Conservation (phyloP, 2,113 vertebrate species). For the Esox niger region DNA sequence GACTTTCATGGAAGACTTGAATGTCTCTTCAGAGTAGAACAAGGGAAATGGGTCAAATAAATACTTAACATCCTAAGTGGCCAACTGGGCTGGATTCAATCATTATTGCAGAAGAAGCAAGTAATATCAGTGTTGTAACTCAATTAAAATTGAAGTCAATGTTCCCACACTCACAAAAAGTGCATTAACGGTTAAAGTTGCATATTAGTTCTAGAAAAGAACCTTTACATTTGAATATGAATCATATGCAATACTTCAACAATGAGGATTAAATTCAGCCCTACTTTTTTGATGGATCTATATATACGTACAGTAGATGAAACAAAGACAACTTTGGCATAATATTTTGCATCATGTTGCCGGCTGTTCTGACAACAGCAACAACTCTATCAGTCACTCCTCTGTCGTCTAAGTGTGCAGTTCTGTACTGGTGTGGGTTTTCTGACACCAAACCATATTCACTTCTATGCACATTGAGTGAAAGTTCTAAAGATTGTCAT, state of each 20-base stretch:
- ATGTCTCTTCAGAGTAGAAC: conserved; percentile 18
- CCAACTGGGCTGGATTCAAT: neutral
- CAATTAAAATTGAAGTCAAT: too few species aligned
- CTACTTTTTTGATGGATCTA: too few species aligned
- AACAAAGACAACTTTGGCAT: conserved; percentile 25
- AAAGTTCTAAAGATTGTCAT: conserved; percentile 70
- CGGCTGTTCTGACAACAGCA: conserved; percentile 39
- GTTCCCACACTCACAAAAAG: too few species aligned
- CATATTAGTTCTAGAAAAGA: too few species aligned
- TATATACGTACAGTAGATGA: neutral
- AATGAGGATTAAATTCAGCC: too few species aligned
- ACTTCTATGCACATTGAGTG: conserved; percentile 55
- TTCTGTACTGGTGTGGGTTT: conserved; percentile 44
- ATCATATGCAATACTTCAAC: too few species aligned
- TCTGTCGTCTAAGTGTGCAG: conserved; percentile 38
- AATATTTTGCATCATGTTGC: conserved; percentile 33
- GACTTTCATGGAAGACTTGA: conserved; percentile 20
- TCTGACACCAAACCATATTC: conserved; percentile 45
- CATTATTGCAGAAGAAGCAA: too few species aligned
- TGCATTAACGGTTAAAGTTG: too few species aligned
- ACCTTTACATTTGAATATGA: too few species aligned
- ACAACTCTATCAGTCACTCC: conserved; percentile 40
- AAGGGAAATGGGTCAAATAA: conserved; percentile 1
- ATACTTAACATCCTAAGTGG: conserved; percentile 2
- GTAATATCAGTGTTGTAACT: too few species aligned